phyloP scores from a whole-genome alignment of 2,797 vertebrate species.

The Toxotes lorentzi region DNA sequence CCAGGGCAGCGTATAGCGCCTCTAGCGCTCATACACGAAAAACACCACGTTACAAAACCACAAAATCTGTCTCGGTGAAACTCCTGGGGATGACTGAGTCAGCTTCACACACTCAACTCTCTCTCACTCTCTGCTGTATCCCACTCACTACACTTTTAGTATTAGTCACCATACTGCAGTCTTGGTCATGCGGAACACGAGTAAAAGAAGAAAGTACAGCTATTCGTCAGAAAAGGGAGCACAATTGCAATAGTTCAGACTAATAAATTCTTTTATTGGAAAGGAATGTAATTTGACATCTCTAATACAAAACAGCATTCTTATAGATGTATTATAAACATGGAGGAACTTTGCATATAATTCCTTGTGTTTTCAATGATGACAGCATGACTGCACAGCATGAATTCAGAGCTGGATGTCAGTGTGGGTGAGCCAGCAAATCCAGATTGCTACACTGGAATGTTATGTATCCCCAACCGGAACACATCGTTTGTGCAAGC shows the following conservation, averaged over 20 bases:
- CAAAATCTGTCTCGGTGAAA: background rate
- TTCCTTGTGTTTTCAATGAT: constrained; percentile 7
- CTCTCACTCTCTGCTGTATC: background rate
- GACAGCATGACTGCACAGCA: constrained; percentile 3
- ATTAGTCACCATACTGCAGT: background rate
- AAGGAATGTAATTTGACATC: constrained; percentile 44
- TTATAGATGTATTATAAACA: constrained; percentile 29
- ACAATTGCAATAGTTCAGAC: background rate
- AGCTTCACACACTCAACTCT: no score
- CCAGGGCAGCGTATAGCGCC: constrained; percentile 20
- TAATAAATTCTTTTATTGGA: constrained; percentile 58
- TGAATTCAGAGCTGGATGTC: constrained; percentile 25
- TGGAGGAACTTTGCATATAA: background rate
- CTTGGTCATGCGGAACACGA: background rate
- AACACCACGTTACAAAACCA: background rate
- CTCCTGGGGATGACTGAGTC: background rate
- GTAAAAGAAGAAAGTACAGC: background rate
- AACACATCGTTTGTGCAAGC: constrained; percentile 87
- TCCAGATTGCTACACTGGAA: constrained; percentile 74
- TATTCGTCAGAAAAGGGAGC: background rate
- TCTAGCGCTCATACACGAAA: constrained; percentile 8
- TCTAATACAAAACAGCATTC: constrained; percentile 1
- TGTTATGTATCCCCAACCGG: constrained; percentile 86
- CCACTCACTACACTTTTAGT: background rate
- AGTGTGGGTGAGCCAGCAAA: background rate